Conservation (phyloP, 2,888 invertebrate genomes). For the Melangyna quadrimaculata region DNA sequence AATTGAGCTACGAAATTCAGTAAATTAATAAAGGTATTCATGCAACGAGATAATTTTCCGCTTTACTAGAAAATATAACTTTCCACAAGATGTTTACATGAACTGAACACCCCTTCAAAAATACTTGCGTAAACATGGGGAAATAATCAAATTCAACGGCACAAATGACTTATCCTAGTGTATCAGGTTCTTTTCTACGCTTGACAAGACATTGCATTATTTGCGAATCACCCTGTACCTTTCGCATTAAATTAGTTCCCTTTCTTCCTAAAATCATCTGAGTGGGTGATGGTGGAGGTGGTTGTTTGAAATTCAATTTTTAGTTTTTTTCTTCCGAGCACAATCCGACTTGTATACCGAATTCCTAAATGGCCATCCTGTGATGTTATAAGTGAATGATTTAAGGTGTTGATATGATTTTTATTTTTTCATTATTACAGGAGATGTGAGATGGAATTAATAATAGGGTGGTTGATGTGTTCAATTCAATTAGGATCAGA, state of each 20-base stretch:
- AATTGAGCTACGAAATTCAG: too few species aligned
- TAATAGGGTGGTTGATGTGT: not conserved
- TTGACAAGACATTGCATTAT: too few species aligned
- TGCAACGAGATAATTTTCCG: too few species aligned
- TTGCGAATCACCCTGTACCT: not conserved
- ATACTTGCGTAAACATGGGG: too few species aligned
- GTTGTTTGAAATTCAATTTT: conserved; percentile 6
- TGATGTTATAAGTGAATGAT: conserved; percentile 12
- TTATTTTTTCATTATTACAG: not conserved
- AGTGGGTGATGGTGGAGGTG: not conserved
- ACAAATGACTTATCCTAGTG: too few species aligned
- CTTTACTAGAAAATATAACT: too few species aligned
- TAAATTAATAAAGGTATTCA: too few species aligned
- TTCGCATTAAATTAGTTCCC: not conserved
- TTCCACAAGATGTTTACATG: too few species aligned
- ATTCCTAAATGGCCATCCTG: not conserved
- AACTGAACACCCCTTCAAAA: too few species aligned
- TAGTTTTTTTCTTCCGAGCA: not conserved
- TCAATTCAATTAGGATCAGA: too few species aligned
- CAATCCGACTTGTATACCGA: not conserved
- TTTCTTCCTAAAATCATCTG: not conserved
- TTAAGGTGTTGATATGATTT: not conserved
- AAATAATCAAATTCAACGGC: too few species aligned
- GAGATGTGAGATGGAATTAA: not conserved
- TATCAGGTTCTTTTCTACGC: too few species aligned